Conservation (phyloP, 1,140 invertebrate species). For the Drosophila rhopaloa region DNA sequence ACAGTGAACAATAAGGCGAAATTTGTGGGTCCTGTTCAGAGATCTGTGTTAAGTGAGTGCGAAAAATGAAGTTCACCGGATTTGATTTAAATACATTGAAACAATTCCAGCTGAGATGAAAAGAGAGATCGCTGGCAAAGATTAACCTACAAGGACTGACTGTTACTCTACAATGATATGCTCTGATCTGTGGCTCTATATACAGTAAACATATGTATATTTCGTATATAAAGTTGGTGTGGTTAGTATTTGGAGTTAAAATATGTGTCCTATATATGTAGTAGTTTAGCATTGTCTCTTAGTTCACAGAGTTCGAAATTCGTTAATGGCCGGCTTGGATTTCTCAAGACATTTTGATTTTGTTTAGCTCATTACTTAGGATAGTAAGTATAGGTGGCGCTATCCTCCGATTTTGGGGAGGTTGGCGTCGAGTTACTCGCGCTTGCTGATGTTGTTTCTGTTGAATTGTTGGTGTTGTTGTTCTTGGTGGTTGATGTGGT, state of each 20-base stretch:
- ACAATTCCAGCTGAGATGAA: slow-evolving; percentile 23
- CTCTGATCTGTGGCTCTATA: slow-evolving; percentile 41
- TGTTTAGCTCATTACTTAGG: slow-evolving; percentile 58
- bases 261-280: slow-evolving; percentile 31
- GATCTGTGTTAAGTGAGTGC: slow-evolving; percentile 16
- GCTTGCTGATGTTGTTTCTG: slow-evolving; percentile 48
- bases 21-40: slow-evolving; percentile 8
- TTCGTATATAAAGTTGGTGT: slow-evolving; percentile 23
- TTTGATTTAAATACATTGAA: slow-evolving; percentile 8
- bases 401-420: slow-evolving; percentile 70
- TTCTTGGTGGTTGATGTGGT: slow-evolving; percentile 44
- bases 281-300: slow-evolving; percentile 27
- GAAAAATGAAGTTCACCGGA: slow-evolving; percentile 23
- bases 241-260: slow-evolving; percentile 33
- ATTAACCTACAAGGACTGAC: slow-evolving; percentile 30
- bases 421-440: slow-evolving; percentile 50
- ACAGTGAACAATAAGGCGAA: slow-evolving; percentile 20
- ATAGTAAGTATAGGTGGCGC: slow-evolving; percentile 54
- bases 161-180: slow-evolving; percentile 47
- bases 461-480: slow-evolving; percentile 53
- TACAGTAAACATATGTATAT: slow-evolving; percentile 16
- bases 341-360: slow-evolving; percentile 40
- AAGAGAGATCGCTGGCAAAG: slow-evolving; percentile 12
- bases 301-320: slow-evolving; percentile 61
- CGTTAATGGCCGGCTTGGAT: slow-evolving; percentile 72